A percentile compares a stretch with the other conserved stretches of the same genome.
These are phyloP conservation scores for Metaphire vulgaris DNA, from an alignment of 1,140 invertebrate species.

Conservation along the genomic window DNA sequence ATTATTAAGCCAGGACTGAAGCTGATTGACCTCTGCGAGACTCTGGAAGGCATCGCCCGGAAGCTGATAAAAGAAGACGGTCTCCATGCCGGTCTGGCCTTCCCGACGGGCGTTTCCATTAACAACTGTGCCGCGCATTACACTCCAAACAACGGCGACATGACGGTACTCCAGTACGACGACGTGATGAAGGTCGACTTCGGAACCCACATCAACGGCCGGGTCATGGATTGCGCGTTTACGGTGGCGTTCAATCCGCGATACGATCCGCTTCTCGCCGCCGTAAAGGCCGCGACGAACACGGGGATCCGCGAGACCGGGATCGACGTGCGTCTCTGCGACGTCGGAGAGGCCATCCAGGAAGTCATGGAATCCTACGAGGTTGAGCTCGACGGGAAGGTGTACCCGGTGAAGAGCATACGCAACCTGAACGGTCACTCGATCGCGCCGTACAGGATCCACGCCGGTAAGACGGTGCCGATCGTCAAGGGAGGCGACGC, in stretches of 20 bases:
- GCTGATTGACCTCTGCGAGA: slow-evolving; percentile 98
- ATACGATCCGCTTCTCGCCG: slow-evolving; percentile 89
- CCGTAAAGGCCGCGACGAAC: slow-evolving; percentile 94
- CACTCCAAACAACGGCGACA: slow-evolving; percentile 96
- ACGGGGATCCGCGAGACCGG: slow-evolving; percentile 90
- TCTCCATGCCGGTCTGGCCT: slow-evolving; percentile 89
- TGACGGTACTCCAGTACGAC: slow-evolving; percentile 86
- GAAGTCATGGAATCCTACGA: slow-evolving; percentile 99
- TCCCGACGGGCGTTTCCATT: slow-evolving; percentile 96
- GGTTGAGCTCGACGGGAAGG: slow-evolving; percentile 93
- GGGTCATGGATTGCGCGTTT: slow-evolving; percentile 98
- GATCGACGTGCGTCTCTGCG: slow-evolving; percentile 94
- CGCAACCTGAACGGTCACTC: slow-evolving; percentile 98
- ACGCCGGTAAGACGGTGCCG: slow-evolving; percentile 98
- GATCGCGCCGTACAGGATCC: slow-evolving; percentile 93
- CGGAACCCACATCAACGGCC: slow-evolving; percentile 95
- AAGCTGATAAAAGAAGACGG: slow-evolving; percentile 91
- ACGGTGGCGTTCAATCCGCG: slow-evolving; percentile 94
- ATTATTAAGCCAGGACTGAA: slow-evolving; percentile 97
- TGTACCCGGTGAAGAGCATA: slow-evolving; percentile 91
- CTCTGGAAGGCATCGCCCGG: slow-evolving; percentile 83
- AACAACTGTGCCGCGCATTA: slow-evolving; percentile 99
- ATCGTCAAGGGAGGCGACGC: slow-evolving; percentile 98
- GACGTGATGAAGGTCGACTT: slow-evolving; percentile 99
- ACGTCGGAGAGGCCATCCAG: slow-evolving; percentile 94